Conservation (phyloP, 2,113 vertebrate species). For the Cheirogaleus medius region DNA sequence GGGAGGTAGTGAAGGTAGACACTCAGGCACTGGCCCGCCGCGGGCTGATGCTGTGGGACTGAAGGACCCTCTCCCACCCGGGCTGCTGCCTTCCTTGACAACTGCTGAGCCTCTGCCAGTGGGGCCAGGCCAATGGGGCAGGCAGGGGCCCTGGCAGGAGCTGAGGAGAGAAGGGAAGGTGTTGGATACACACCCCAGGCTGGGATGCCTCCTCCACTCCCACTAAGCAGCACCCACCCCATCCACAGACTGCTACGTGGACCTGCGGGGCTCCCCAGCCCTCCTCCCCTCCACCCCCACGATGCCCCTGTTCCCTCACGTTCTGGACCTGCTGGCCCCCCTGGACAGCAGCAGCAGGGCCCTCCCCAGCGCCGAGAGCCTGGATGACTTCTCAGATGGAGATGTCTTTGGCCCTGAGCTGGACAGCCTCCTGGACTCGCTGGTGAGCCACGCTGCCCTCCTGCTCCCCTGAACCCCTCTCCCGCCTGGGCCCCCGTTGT, state of each 20-base stretch:
- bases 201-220: not conserved
- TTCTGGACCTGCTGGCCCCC: slow-evolving; percentile 87
- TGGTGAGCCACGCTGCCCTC: slow-evolving; percentile 81
- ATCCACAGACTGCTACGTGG: slow-evolving; percentile 83
- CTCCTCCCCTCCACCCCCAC: slow-evolving; percentile 79
- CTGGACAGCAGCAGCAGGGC: slow-evolving; percentile 83
- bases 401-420: slow-evolving; percentile 94
- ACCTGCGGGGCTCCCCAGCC: slow-evolving; percentile 83
- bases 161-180: not conserved
- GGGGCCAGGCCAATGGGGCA: not conserved
- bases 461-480: not conserved
- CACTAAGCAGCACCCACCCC: not conserved
- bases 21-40: not conserved
- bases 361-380: slow-evolving; percentile 83
- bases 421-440: slow-evolving; percentile 92
- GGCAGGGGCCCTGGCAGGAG: not conserved
- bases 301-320: slow-evolving; percentile 78
- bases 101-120: rapidly evolving
- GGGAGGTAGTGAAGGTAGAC: not conserved
- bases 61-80: not conserved
- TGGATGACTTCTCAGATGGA: slow-evolving; percentile 87
- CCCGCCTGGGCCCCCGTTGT: not conserved
- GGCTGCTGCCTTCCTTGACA: not conserved
- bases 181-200: not conserved
- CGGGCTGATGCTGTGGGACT: rapidly evolving